Conservation (phyloP, 2,888 invertebrate genomes). For the Thelaira solivaga region DNA sequence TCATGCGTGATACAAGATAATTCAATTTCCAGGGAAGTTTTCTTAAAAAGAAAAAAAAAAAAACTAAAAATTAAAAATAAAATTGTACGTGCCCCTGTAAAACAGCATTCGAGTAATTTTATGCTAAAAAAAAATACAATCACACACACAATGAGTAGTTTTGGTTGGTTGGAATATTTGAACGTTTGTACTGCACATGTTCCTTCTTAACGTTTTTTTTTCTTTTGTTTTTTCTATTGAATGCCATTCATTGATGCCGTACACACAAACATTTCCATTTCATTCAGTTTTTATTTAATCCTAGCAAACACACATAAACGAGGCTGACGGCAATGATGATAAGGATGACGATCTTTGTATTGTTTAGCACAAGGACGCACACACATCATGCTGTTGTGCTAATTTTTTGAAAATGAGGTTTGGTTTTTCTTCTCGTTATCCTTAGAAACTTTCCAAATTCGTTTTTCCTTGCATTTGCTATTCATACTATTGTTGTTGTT, state of each 20-base stretch:
- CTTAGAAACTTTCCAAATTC: no score
- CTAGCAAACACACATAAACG: neutral
- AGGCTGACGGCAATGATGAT: neutral
- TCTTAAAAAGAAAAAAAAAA: neutral
- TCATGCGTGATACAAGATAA: slow-evolving; percentile 18
- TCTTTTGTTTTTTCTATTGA: neutral
- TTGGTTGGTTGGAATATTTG: slow-evolving; percentile 5
- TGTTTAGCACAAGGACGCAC: no score
- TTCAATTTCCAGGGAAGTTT: slow-evolving; percentile 4
- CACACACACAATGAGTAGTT: neutral
- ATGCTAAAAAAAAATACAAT: slow-evolving; percentile 1
- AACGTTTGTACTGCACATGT: slow-evolving; percentile 47
- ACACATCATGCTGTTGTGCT: no score
- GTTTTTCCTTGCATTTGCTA: no score
- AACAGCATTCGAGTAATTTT: slow-evolving; percentile 10
- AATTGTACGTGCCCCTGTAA: neutral
- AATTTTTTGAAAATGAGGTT: no score
- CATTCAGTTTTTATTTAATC: slow-evolving; percentile 40
- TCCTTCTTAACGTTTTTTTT: neutral
- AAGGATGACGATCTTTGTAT: no score
- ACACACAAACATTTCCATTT: neutral
- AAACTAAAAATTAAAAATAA: neutral
- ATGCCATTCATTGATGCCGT: no score
- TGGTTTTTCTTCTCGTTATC: no score
- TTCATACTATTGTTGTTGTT: no score